Evolutionary conservation across 2,888 invertebrate species (phyloP), one percentile per base, ranked within the genome.

Genomic region (Hydroisotoma schaefferi): DNA sequence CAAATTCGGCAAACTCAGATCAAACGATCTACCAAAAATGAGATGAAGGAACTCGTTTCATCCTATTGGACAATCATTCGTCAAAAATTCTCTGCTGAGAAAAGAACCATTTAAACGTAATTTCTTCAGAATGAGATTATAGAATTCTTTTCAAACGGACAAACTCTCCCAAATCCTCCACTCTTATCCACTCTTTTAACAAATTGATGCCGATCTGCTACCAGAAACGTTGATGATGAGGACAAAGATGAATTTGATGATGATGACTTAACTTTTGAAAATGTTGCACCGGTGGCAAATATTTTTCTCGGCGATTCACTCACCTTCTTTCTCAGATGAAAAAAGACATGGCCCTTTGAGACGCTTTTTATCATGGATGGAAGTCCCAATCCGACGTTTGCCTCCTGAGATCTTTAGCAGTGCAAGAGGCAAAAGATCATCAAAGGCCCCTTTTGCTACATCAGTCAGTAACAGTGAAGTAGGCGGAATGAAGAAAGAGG

Each of bases 271-370:
- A 48, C 48, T 37, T 52, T 52, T 52, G 57, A 29, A 40, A 40
- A 40, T 33, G 57, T 63, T 63, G 63, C 63, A 58, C 53, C 55
- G 57, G 47, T 56, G 48, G 63, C 63, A 63, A 59, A 63, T 59
- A 59, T 63, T 63, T 63, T 63, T 53, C 18, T 26, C 18, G 5
- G 10, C 6, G 12, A 4, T 49, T 49, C 44, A 27, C 44, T 26
- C 23, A 46, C 6, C 56, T 53, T 56, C 59, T 43, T 18, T 33
- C 46, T 46, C 10, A 43, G 43, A 43, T n/a, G 43, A 18, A 33
- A 15, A 33, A 33, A 33, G 33, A 10, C 10, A 10, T 18, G 20
- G 6, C 20, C 49, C 49, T 49, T 49, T 49, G 49, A 49, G 49
- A 49, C 43, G n/a, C n/a, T n/a, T n/a, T n/a, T n/a, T n/a, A n/a